Conservation (phyloP, 2,888 invertebrate species). For the Gymnoscelis rufifasciata region DNA sequence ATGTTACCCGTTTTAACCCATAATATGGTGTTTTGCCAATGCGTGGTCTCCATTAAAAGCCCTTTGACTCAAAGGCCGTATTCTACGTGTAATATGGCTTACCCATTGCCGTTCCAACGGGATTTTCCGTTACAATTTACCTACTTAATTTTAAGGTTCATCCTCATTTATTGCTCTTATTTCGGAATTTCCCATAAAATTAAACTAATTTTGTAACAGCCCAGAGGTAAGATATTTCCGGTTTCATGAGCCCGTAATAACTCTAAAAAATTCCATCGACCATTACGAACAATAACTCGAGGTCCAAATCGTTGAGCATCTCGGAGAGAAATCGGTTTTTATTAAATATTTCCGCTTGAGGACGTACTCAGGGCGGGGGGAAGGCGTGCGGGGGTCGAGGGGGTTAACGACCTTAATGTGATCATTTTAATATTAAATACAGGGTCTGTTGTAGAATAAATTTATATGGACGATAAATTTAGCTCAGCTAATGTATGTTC, state of each 20-base stretch:
- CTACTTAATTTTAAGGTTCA: too few species aligned
- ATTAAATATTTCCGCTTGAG: constrained; percentile 40
- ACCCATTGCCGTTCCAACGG: too few species aligned
- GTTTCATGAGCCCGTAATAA: constrained; percentile 25
- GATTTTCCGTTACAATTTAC: too few species aligned
- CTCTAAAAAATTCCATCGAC: constrained; percentile 27
- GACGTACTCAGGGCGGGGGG: constrained; percentile 3
- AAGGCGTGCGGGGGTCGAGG: neutral
- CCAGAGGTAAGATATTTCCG: constrained; percentile 20
- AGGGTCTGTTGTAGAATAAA: too few species aligned
- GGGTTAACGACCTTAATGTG: neutral
- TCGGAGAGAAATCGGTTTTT: constrained; percentile 43
- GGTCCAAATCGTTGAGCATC: constrained; percentile 40
- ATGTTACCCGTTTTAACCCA: too few species aligned
- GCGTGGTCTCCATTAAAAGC: too few species aligned
- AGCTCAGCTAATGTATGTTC: too few species aligned
- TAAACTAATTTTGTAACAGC: neutral
- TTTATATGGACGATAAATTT: too few species aligned
- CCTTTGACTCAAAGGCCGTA: too few species aligned
- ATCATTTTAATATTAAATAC: neutral
- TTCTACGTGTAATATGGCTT: too few species aligned
- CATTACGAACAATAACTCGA: constrained; percentile 30
- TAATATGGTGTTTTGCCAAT: too few species aligned
- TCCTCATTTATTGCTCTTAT: too few species aligned
- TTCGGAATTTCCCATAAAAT: neutral